These are phyloP conservation scores for Electrona antarctica DNA, from an alignment of 2,113 vertebrate genomes.

Conservation along the genomic window DNA sequence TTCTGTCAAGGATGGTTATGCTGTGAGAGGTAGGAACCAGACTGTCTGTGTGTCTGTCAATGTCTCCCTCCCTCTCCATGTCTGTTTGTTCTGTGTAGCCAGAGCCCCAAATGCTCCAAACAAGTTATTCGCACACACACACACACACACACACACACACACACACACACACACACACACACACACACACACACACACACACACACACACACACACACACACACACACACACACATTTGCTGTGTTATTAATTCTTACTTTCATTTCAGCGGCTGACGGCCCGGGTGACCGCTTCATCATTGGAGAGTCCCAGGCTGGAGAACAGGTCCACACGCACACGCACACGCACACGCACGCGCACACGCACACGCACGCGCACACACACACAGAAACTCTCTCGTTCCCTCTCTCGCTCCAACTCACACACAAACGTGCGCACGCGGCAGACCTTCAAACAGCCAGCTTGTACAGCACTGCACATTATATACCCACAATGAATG, in stretches of 20 bases:
- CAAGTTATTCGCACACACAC: neutral
- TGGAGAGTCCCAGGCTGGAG: conserved; percentile 98
- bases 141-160: neutral
- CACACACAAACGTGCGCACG: neutral
- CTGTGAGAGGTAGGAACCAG: conserved; percentile 90
- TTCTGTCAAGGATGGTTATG: conserved; percentile 98
- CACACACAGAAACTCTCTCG: neutral
- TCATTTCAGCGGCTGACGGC: conserved; percentile 92
- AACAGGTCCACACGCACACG: conserved; percentile 84
- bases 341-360: conserved; percentile 9
- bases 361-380: neutral
- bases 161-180: conserved; percentile 16
- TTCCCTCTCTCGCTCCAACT: too few species aligned
- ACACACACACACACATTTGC: neutral
- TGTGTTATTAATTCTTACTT: conserved; percentile 45
- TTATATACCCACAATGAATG: too few species aligned
- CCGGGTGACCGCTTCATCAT: conserved; percentile 98
- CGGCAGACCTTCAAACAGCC: neutral
- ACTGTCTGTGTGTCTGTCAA: neutral
- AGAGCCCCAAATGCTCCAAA: too few species aligned
- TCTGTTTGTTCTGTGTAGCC: neutral
- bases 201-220: conserved; percentile 15
- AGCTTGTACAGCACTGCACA: neutral
- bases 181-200: neutral
- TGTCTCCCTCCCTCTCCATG: conserved; percentile 1